Evolutionary conservation across 2,888 invertebrate genomes (phyloP), one percentile per base, ranked within the genome.

Genomic region (Drosophila eohydei): DNA sequence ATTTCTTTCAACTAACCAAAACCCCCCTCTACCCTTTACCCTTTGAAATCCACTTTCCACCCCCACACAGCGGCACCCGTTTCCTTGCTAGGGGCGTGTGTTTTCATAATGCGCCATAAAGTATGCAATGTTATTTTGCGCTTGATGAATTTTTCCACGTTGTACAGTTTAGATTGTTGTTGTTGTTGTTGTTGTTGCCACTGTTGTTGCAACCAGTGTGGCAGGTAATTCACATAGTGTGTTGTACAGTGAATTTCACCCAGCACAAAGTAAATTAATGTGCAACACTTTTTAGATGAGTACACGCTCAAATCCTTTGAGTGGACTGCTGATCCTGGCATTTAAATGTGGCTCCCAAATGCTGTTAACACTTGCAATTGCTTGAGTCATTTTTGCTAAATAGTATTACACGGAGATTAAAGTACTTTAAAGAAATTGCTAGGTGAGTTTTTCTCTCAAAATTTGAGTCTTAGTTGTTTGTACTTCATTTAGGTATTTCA

Each of bases 121-220:
- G 86, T 86, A 86, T 87, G 89, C 88, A 86, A 86, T 86, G 86
- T 87, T 86, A 89, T 86, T 86, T 86, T 86, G 82, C 74, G 89
- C 86, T 87, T 89, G 86, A 86, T 86, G 84, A 87, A 86, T 89
- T 88, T 86, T 89, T 86, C 82, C 79, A 75, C 78, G 76, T 72
- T 80, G 71, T 73, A 75, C 84, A 79, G 79, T 84, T 87, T 69
- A 59, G 55, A 56, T 65, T 51, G 66, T 58, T 57, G 57, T 52
- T 64, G 46, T 73, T 62, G 32, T n/a, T 64, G 54, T 32, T 50
- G 65, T 34, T 68, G 57, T 60, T 71, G 59, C 55, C 62, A 51
- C 28, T 55, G 55, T 12, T 58, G 41, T 38, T 72, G 36, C 21
- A 41, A 8, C 26, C 36, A 28, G 41, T 32, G 32, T 46, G 51